A percentile compares a stretch with the other conserved stretches of the same genome.
Conservation (phyloP, 2,888 invertebrate species). For the Stenotaenia linearis region DNA sequence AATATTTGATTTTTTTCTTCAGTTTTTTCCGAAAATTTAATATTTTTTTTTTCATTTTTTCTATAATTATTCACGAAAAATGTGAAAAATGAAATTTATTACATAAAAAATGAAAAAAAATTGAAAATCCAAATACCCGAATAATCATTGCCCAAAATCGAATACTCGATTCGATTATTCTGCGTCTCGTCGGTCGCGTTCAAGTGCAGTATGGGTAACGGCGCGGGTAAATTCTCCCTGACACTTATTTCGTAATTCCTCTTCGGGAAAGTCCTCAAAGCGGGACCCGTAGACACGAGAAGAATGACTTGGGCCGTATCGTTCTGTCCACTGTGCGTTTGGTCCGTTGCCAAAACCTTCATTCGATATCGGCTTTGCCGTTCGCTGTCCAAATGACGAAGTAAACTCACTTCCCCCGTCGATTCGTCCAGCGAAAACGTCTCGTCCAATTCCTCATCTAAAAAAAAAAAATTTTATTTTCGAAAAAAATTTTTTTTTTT, state of each 20-base stretch:
- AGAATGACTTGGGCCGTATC: conserved; percentile 42
- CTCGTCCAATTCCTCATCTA: conserved; percentile 40
- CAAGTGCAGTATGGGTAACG: conserved; percentile 66
- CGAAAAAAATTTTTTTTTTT: not conserved
- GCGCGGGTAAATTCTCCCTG: conserved; percentile 71
- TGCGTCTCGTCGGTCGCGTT: conserved; percentile 61
- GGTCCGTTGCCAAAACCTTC: conserved; percentile 40
- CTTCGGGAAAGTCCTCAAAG: conserved; percentile 41
- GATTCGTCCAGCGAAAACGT: conserved; percentile 40
- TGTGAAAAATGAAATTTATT: no score
- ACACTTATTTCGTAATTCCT: conserved; percentile 73
- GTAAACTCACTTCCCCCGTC: conserved; percentile 41
- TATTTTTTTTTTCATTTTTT: no score
- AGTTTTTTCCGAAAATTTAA: no score
- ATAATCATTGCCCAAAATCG: conserved; percentile 41
- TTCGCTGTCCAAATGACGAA: conserved; percentile 41
- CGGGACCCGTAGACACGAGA: conserved; percentile 42
- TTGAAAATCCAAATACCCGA: conserved; percentile 40
- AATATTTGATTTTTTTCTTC: no score
- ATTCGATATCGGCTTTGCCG: conserved; percentile 41
- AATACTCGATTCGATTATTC: conserved; percentile 41
- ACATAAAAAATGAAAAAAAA: no score
- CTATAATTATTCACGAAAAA: no score
- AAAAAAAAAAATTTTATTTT: not conserved
- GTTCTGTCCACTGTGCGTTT: conserved; percentile 41